Evolutionary conservation across 2,888 invertebrate species (phyloP).

Genomic region (Xanthorhoe designata): DNA sequence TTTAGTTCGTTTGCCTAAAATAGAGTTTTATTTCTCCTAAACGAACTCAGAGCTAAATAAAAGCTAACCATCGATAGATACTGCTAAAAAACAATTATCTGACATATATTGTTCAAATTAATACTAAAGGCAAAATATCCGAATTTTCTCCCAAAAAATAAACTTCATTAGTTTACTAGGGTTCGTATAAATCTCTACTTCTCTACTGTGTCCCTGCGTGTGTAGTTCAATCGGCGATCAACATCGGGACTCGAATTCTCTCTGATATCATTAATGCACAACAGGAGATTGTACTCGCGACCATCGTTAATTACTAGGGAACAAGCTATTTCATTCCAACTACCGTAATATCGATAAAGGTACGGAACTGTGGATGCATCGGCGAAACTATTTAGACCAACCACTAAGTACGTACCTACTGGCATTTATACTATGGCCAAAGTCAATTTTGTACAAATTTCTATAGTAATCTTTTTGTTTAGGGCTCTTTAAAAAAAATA

Average conservation of each 20-base stretch:
- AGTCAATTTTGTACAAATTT: no score
- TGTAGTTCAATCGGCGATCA: constrained; percentile 54
- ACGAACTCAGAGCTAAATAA: not conserved
- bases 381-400: not conserved
- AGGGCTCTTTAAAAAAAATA: no score
- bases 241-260: constrained; percentile 54
- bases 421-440: no score
- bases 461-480: no score
- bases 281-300: constrained; percentile 54
- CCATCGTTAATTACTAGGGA: constrained; percentile 56
- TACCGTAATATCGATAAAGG: constrained; percentile 25
- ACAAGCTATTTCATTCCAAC: constrained; percentile 41
- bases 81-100: no score
- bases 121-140: no score
- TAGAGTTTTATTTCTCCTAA: not conserved
- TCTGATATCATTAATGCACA: constrained; percentile 62
- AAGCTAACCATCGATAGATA: not conserved
- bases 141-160: no score
- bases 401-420: no score
- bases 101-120: no score
- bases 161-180: not conserved
- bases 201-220: constrained; percentile 57
- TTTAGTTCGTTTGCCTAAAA: not conserved
- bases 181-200: constrained; percentile 1
- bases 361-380: not conserved